Base-by-base conservation (phyloP, 2,797 vertebrate genomes). In the Dallia pectoralis region DNA sequence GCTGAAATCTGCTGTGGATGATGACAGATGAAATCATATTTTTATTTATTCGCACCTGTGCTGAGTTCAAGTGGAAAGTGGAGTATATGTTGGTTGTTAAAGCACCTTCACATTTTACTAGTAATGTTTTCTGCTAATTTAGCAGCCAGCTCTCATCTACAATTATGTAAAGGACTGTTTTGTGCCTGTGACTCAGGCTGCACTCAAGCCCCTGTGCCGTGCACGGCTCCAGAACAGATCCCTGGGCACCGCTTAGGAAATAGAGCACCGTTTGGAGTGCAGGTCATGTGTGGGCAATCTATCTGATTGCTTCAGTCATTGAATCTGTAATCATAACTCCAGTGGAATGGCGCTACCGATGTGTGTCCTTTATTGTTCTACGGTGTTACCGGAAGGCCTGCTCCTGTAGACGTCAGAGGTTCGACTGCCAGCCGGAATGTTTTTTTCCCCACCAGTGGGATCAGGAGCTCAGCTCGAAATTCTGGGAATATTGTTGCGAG, bases 401-500 rank as follows among this genome's bases (percentile, higher is more conserved):
- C 83, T 80, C 87, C 86, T 63, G 0, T 74, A 82, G 82, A 78
- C 11, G 27, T 29, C 14, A 6, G 40, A n/a, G 85, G 74, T 56
- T 19, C 8, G 51, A 56, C 7, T n/a, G 16, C n/a, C 9, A n/a
- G 82, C 73, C 78, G 86, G 88, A 88, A 91, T 88, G 87, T 79
- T 85, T 79, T 81, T 87, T 88, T 80, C 84, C 82, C 83, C 82
- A 84, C 84, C 80, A 67, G 72, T 66, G 77, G 86, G 88, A 88
- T 89, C 86, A 87, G 77, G 89, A 82, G 80, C 84, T 86, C 81
- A 77, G 72, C 70, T 75, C 53, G 80, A 85, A 84, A 90, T 91
- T 91, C 85, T 88, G 87, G 89, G 91, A 91, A 88, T 90, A 90
- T 91, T 78, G 75, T 80, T 70, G 82, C 74, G 14, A 77, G 76